These are phyloP conservation scores for Tonatia bakeri DNA, from an alignment of 2,113 vertebrate genomes.

Conservation along the genomic window DNA sequence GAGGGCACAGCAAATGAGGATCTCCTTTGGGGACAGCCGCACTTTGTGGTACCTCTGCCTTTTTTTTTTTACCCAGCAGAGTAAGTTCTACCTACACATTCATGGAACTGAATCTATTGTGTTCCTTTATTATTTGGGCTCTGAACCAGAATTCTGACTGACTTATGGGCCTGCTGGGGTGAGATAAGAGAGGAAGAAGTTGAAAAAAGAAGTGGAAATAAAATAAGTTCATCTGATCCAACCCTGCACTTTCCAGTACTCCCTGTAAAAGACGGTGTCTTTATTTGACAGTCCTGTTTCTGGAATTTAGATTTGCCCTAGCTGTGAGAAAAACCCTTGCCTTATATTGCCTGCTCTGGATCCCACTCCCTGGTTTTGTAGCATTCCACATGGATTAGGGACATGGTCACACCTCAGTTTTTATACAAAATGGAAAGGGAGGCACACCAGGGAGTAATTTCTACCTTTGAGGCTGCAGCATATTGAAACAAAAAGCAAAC, in stretches of 20 bases:
- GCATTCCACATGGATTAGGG: no score
- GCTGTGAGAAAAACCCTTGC: neutral
- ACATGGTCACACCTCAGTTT: neutral
- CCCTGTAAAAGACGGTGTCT: neutral
- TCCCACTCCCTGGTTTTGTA: no score
- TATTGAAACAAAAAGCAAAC: neutral
- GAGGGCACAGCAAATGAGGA: neutral
- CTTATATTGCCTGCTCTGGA: neutral
- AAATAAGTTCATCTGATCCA: neutral
- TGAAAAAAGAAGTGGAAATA: neutral
- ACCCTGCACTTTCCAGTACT: no score
- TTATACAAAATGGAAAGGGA: neutral
- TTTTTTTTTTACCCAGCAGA: neutral
- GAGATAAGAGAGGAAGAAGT: neutral
- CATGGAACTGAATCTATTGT: neutral
- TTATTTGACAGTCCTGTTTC: neutral
- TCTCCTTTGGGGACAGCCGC: neutral
- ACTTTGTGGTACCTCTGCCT: neutral
- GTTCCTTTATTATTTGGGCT: neutral
- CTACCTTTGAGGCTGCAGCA: neutral
- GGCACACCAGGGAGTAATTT: neutral
- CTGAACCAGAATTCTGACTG: neutral
- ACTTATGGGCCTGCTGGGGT: neutral
- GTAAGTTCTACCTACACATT: no score
- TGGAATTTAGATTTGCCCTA: neutral